Conservation (phyloP, 2,797 vertebrate species). For the Columba guinea region DNA sequence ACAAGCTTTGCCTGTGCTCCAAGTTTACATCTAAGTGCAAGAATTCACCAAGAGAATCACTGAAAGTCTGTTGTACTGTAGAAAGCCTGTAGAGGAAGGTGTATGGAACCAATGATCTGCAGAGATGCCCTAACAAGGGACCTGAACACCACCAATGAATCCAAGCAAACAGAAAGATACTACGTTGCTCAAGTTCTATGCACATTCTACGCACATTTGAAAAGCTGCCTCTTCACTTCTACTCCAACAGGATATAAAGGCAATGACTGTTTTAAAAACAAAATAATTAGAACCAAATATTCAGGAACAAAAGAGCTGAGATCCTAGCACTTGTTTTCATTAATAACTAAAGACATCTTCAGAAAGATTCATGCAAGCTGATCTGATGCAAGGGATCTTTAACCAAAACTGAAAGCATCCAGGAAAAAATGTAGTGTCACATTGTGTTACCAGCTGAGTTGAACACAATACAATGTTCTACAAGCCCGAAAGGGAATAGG, state of each 20-base stretch:
- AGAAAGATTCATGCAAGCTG: neutral
- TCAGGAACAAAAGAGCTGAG: neutral
- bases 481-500: neutral
- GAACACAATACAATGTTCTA: neutral
- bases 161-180: neutral
- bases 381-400: rapidly evolving
- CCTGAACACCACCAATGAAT: neutral
- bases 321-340: neutral
- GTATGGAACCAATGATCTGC: rapidly evolving
- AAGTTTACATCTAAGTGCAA: neutral
- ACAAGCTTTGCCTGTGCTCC: neutral
- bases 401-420: neutral
- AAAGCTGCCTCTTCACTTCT: neutral
- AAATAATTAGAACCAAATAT: neutral
- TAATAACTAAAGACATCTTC: neutral
- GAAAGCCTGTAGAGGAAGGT: neutral
- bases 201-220: neutral
- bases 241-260: neutral
- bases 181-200: neutral
- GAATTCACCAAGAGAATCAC: neutral
- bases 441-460: too few species aligned
- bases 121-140: neutral
- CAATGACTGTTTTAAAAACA: neutral
- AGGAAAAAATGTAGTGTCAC: neutral
- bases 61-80: neutral